Percentiles rank a stretch among this genome's conserved stretches.
Evolutionary conservation across 2,113 vertebrate genomes (phyloP).

Genomic region (Mirza zaza): DNA sequence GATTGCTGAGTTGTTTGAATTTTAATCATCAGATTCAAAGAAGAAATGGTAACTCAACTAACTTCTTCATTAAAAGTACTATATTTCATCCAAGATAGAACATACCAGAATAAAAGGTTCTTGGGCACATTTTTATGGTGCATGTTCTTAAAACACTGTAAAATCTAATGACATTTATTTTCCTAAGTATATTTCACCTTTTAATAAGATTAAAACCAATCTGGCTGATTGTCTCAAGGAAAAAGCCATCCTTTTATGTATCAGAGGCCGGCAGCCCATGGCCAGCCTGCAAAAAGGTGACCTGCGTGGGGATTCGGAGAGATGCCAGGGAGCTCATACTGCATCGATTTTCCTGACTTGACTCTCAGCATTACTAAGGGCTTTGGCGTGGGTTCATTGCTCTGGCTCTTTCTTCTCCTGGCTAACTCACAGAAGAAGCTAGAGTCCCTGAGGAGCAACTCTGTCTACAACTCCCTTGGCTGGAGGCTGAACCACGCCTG

Average conservation of each 20-base stretch:
- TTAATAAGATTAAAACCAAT: constrained; percentile 61
- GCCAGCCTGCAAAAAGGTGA: background rate
- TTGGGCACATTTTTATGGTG: background rate
- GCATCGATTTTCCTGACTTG: background rate
- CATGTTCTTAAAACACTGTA: constrained; percentile 24
- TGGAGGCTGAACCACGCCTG: background rate
- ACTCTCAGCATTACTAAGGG: background rate
- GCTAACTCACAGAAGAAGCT: background rate
- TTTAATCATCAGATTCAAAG: constrained; percentile 45
- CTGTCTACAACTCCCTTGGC: background rate
- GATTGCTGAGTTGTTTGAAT: constrained; percentile 57
- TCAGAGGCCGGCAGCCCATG: background rate
- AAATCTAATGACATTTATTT: constrained; percentile 50
- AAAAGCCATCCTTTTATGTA: background rate
- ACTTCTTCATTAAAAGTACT: constrained; percentile 47
- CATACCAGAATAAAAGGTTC: constrained; percentile 44
- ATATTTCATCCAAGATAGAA: constrained; percentile 41
- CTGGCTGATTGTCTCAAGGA: constrained; percentile 9
- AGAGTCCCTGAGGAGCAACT: background rate
- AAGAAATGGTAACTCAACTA: constrained; percentile 32
- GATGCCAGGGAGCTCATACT: background rate
- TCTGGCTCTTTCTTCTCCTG: background rate
- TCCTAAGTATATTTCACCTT: constrained; percentile 39
- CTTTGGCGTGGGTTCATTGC: background rate
- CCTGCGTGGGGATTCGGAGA: background rate